phyloP scores from a whole-genome alignment of 1,140 invertebrate genomes.

The Drepana arcuata region DNA sequence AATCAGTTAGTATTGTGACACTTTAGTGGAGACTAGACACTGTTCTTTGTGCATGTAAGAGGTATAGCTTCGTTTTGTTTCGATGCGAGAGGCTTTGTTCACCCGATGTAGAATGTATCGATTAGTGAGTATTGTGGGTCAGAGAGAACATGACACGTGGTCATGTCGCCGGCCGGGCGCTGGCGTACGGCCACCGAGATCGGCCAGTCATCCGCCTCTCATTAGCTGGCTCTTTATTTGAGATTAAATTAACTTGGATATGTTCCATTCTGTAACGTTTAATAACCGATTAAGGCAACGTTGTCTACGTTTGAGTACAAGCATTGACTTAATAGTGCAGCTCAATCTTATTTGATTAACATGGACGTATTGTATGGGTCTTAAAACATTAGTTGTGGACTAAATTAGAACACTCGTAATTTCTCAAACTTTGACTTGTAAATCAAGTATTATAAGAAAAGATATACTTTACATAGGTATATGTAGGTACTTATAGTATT shows the following conservation, averaged over 20 bases:
- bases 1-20: conserved; percentile 14
- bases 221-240: conserved; percentile 37
- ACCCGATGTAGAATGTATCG: conserved; percentile 18
- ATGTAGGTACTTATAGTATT: no score
- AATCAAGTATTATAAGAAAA: no score
- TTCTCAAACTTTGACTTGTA: no score
- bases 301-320: no score
- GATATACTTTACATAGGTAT: no score
- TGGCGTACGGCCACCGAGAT: conserved; percentile 20
- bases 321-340: no score
- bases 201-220: conserved; percentile 43
- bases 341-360: no score
- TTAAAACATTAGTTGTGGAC: background rate
- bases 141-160: conserved; percentile 12
- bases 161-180: conserved; percentile 16
- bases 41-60: no score
- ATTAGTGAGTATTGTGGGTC: conserved; percentile 20
- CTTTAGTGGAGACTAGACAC: no score
- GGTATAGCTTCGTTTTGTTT: no score
- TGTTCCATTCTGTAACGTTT: conserved; percentile 21
- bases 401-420: background rate
- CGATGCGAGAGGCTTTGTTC: conserved; percentile 4
- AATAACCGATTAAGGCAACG: conserved; percentile 44
- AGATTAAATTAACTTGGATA: conserved; percentile 48
- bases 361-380: no score